phyloP scores from a whole-genome alignment of 1,140 invertebrate species.

The Meloidogyne chitwoodi region DNA sequence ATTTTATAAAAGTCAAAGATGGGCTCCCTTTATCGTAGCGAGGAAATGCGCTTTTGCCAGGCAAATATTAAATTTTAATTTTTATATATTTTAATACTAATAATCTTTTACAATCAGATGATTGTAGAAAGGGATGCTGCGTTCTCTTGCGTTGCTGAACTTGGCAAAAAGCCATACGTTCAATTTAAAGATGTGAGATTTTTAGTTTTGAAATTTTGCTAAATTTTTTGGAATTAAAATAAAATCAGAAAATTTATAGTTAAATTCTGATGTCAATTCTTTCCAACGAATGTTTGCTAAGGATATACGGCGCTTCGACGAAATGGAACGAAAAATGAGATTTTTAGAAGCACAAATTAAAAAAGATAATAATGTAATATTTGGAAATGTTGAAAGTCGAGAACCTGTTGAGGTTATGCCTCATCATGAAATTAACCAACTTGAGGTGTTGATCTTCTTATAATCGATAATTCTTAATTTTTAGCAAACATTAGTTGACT shows the following conservation, averaged over 20 bases:
- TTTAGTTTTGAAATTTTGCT: neutral
- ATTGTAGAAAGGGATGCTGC: constrained; percentile 83
- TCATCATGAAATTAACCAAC: constrained; percentile 54
- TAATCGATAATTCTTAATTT: constrained; percentile 1
- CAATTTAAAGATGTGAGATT: constrained; percentile 82
- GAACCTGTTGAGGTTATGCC: constrained; percentile 43
- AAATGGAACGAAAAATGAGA: constrained; percentile 81
- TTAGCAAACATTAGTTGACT: constrained; percentile 53
- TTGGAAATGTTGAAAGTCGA: constrained; percentile 14
- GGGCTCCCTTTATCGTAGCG: constrained; percentile 74
- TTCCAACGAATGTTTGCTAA: constrained; percentile 86
- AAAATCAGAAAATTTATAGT: constrained; percentile 36
- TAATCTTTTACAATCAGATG: constrained; percentile 73
- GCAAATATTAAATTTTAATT: neutral
- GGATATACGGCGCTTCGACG: constrained; percentile 81
- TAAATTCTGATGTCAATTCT: constrained; percentile 75
- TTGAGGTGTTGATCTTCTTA: constrained; percentile 31
- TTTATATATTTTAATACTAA: too few species aligned
- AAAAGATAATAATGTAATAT: constrained; percentile 58
- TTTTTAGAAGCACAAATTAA: constrained; percentile 55
- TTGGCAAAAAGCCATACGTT: constrained; percentile 80
- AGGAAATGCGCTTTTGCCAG: constrained; percentile 73
- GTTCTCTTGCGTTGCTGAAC: constrained; percentile 79
- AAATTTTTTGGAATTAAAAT: constrained; percentile 1
- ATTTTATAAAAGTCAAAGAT: constrained; percentile 37